Evolutionary conservation across 2,888 invertebrate species (phyloP), one percentile per base, ranked within the genome.

Genomic region (Teinopalpus imperialis): DNA sequence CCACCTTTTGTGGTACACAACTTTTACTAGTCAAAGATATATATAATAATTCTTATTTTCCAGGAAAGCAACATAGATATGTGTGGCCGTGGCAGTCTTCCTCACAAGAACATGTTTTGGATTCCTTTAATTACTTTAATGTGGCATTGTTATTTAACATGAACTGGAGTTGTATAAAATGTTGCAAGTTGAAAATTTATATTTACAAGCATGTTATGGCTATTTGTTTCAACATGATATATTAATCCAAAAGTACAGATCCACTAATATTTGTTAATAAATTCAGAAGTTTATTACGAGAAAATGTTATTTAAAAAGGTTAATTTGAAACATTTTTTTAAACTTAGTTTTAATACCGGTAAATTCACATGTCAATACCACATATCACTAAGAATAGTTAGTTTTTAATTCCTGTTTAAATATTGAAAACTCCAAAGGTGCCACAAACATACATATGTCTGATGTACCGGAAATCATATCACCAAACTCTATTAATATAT

Each of bases 51-150:
- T 48, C 43, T 53, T 52, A 49, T 40, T 49, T 87, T 81, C 12
- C 79, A 91, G 93, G 93, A 93, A 63, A 92, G 92, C 72, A 90
- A 90, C 63, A 93, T 93, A 46, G 92, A 92, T 62, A 89, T 93
- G 76, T 93, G 93, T 57, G 93, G 93, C 29, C 81, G 89, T 7
- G 82, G 82, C 40, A 81, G 75, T 56, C 54, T 75, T 31, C 73
- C 64, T 3, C 55, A 57, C 24, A 64, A 54, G 49, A 58, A 57
- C 39, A 48, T 65, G 29, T 54, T 66, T 2, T 74, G 72, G 72
- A 48, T 68, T 32, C 41, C 48, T 9, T 14, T 55, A 26, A 5
- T 41, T 3, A 13, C 20, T 24, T 27, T 43, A 39, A 12, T 48
- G 3, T 29, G 13, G 8, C 30, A 31, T 21, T 30, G 7, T 32